Conservation (phyloP, 2,888 invertebrate species). For the Drosophila pseudotakahashii region DNA sequence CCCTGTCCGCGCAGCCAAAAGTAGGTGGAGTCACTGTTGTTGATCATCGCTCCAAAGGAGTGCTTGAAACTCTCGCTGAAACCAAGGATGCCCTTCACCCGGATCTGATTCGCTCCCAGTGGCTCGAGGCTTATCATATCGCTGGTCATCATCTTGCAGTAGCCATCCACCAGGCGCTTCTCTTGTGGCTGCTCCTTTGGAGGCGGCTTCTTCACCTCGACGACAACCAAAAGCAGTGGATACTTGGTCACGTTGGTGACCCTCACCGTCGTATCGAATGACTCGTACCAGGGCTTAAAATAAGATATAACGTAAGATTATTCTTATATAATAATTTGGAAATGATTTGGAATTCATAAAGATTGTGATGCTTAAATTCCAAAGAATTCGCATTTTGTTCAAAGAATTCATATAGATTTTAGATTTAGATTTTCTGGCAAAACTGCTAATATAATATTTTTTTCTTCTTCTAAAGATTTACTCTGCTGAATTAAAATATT, state of each 20-base stretch:
- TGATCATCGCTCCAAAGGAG: slow-evolving; percentile 68
- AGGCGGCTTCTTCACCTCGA: slow-evolving; percentile 7
- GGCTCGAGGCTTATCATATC: slow-evolving; percentile 53
- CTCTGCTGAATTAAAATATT: no score
- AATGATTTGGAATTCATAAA: no score
- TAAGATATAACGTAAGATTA: no score
- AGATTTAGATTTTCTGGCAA: no score
- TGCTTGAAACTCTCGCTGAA: slow-evolving; percentile 71
- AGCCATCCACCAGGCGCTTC: slow-evolving; percentile 61
- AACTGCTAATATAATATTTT: no score
- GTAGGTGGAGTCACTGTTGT: slow-evolving; percentile 59
- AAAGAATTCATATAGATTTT: no score
- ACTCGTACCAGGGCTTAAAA: slow-evolving; percentile 81
- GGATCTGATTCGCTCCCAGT: slow-evolving; percentile 42
- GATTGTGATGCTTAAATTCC: no score
- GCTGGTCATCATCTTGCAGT: slow-evolving; percentile 54
- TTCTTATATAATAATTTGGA: no score
- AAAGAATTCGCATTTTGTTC: no score
- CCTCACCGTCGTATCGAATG: slow-evolving; percentile 49
- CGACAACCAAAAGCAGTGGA: slow-evolving; percentile 51
- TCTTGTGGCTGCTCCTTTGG: neutral
- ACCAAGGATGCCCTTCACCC: slow-evolving; percentile 70
- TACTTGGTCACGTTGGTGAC: slow-evolving; percentile 72
- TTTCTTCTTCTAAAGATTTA: no score
- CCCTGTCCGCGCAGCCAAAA: slow-evolving; percentile 77